Base-by-base conservation (phyloP, 2,888 invertebrate species). In the Pyrrhosoma nymphula region DNA sequence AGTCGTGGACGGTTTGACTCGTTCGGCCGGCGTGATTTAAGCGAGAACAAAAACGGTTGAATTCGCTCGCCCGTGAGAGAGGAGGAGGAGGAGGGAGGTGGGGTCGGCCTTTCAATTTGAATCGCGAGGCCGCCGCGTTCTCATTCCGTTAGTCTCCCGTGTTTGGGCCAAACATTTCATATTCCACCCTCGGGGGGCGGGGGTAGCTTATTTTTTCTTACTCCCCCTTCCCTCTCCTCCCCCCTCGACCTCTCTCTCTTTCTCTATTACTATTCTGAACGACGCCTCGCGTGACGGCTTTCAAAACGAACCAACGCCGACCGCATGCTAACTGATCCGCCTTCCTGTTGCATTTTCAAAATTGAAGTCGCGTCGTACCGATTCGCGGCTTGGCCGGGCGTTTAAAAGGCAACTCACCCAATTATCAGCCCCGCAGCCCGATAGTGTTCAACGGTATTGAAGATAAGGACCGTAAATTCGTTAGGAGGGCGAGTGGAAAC, bases 31-130 rank as follows among this genome's bases (percentile, higher is more conserved):
- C 82, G 82, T 82, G 82, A 82, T 82, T 82, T 82, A 69, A 26
- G 47, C 20, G 82, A 35, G n/a, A 10, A 35, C 82, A 35, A 30
- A 69, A 82, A 82, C 82, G 82, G 82, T 30, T 35, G 82, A 82
- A 82, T 82, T 82, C 82, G 82, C 82, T 82, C 82, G 30, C 18
- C 82, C 82, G 82, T 82, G 82, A 82, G 82, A 60, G 56, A 56
- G 16, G 16, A 16, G 16, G 56, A n/a, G n/a, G 75, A 75, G 75
- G 16, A 16, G 16, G 16, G 16, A 16, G 20, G 60, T 8, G 60
- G 60, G 10, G 2, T 26, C 69, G 26, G n/a, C 69, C 69, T 82
- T 35, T 82, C 35, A 10, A 26, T 82, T 82, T 82, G 82, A 82
- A 82, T 30, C 82, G 82, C 82, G 35, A 35, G 69, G 30, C 82